These are phyloP conservation scores for Campylomormyrus tamandua DNA, from an alignment of 2,113 vertebrate genomes.

Conservation along the genomic window DNA sequence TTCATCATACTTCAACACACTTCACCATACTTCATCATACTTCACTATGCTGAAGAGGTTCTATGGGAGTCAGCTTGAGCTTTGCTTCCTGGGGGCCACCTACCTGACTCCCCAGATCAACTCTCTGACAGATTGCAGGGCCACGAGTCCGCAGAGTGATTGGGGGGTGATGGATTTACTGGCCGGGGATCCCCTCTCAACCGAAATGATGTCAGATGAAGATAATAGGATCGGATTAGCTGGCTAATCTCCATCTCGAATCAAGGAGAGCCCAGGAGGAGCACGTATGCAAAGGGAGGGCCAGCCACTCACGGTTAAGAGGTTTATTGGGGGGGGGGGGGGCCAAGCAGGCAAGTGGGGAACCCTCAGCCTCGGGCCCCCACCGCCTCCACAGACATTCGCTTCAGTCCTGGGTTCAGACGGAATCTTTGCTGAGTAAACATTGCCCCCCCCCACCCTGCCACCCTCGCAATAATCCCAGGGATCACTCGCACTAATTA, in stretches of 20 bases:
- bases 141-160: background rate
- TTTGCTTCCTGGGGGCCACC: background rate
- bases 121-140: background rate
- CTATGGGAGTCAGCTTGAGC: background rate
- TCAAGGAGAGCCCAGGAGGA: slow-evolving; percentile 12
- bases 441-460: slow-evolving; percentile 46
- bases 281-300: background rate
- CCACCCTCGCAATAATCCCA: slow-evolving; percentile 71
- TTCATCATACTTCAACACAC: background rate
- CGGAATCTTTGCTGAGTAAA: slow-evolving; percentile 85
- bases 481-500: slow-evolving; percentile 92
- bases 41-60: background rate
- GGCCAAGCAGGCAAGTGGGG: slow-evolving; percentile 43
- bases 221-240: slow-evolving; percentile 21
- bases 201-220: slow-evolving; percentile 19
- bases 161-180: background rate
- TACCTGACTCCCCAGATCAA: background rate
- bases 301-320: slow-evolving; percentile 10
- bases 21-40: background rate
- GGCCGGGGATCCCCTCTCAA: background rate
- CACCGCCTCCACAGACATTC: slow-evolving; percentile 49
- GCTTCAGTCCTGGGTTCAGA: slow-evolving; percentile 74
- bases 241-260: slow-evolving; percentile 14
- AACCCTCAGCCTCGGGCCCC: slow-evolving; percentile 49
- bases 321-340: slow-evolving; percentile 5